These are phyloP conservation scores for Torymus auratus DNA, from an alignment of 2,888 invertebrate species.

Conservation along the genomic window DNA sequence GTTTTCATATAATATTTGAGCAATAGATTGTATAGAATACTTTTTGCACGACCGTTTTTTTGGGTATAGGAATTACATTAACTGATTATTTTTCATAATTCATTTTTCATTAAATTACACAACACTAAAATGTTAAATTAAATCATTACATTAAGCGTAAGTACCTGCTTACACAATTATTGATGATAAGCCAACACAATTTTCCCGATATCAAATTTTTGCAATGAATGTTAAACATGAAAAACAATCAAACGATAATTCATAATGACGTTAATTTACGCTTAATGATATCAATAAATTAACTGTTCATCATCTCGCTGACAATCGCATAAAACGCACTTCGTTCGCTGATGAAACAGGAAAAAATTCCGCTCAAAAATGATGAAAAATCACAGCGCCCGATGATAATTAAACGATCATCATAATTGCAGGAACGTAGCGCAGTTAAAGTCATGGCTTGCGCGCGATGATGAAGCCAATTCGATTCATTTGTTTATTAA, in stretches of 20 bases:
- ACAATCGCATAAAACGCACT: too few species aligned
- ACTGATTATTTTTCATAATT: too few species aligned
- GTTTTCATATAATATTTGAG: too few species aligned
- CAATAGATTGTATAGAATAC: too few species aligned
- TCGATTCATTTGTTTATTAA: constrained; percentile 53
- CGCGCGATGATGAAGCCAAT: constrained; percentile 34
- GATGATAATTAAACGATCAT: constrained; percentile 17
- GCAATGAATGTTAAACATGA: not conserved
- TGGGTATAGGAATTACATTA: too few species aligned
- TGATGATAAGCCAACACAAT: too few species aligned
- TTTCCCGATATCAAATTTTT: not conserved
- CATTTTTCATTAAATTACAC: too few species aligned
- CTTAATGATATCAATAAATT: not conserved
- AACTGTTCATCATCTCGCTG: not conserved
- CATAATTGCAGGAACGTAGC: constrained; percentile 3
- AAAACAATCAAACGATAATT: constrained; percentile 7
- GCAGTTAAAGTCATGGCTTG: constrained; percentile 33
- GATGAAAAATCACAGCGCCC: constrained; percentile 11
- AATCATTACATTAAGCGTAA: too few species aligned
- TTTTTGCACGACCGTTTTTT: too few species aligned
- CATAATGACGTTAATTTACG: not conserved
- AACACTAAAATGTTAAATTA: too few species aligned
- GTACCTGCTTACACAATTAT: too few species aligned
- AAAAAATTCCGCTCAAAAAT: constrained; percentile 2
- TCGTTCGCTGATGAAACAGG: too few species aligned